phyloP scores from a whole-genome alignment of 1,140 invertebrate species.

The Eulimnadia texana region DNA sequence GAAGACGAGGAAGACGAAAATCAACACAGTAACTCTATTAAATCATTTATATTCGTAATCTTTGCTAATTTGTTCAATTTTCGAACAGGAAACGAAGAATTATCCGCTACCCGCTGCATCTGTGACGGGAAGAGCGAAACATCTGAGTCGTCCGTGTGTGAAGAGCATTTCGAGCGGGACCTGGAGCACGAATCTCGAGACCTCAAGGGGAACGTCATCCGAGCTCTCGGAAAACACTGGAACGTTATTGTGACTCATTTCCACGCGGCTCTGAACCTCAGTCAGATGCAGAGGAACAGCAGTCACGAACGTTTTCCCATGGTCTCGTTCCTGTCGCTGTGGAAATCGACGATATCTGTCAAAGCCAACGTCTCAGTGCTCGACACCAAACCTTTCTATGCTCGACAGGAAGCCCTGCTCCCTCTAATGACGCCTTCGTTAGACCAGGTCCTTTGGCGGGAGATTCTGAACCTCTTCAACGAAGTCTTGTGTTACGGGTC shows the following conservation, averaged over 20 bases:
- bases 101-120: not conserved
- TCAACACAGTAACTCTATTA: not conserved
- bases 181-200: constrained; percentile 20
- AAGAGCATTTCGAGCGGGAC: constrained; percentile 16
- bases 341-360: constrained; percentile 81
- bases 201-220: constrained; percentile 66
- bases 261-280: constrained; percentile 30
- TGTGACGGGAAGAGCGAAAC: constrained; percentile 30
- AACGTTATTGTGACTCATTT: constrained; percentile 49
- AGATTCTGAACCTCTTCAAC: constrained; percentile 66
- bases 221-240: constrained; percentile 68
- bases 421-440: constrained; percentile 51
- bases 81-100: constrained; percentile 3
- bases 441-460: constrained; percentile 64
- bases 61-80: not conserved
- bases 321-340: constrained; percentile 64
- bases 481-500: constrained; percentile 80
- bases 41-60: not conserved
- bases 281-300: constrained; percentile 36
- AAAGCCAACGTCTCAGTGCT: constrained; percentile 76
- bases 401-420: constrained; percentile 63
- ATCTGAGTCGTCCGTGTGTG: constrained; percentile 15
- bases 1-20: not conserved
- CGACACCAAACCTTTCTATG: constrained; percentile 75
- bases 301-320: constrained; percentile 45